Evolutionary conservation across 2,113 vertebrate species (phyloP), one percentile per base, ranked within the genome.

Genomic region (Arenaria interpres): DNA sequence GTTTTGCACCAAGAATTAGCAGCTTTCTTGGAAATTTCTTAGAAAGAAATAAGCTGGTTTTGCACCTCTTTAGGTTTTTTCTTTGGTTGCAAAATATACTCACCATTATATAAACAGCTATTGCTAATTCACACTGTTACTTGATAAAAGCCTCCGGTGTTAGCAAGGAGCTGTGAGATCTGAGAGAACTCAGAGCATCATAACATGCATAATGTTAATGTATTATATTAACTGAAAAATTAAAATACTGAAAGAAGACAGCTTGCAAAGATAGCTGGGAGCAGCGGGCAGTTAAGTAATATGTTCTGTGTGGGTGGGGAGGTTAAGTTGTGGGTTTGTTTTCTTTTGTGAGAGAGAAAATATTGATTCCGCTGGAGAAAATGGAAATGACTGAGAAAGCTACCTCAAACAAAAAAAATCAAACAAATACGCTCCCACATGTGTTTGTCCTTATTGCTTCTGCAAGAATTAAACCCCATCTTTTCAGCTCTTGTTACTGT

Each of bases 281-380:
- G 64, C 74, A 89, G 62, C 39, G 64, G 92, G 73, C 59, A 73
- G 88, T 89, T 90, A 89, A 97, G 67, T 93, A 82, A 93, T 92
- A 85, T 39, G n/a, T 81, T 95, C 81, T 68, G 60, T 84, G 95
- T 92, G 66, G 93, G 93, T 75, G 79, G 85, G 41, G 43, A 96
- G 84, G 86, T 96, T 94, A 92, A 88, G 71, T 83, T 91, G 69
- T 68, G 71, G 62, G 63, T 94, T 96, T 96, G 74, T 89, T 96
- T 93, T 95, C 92, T 92, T 96, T 96, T 95, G 79, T 89, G 64
- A 80, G 90, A 88, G 63, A 91, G 84, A 94, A 97, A 96, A 96
- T 93, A 96, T 93, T 93, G 92, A 95, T 96, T 96, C 81, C 94
- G 86, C 51, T 80, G 50, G 75, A 95, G 50, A 80, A 95, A 96